Percentiles rank a stretch among this genome's conserved stretches.
Conservation (phyloP, 1,140 invertebrate species). For the Ceratoteleas bidentatus region DNA sequence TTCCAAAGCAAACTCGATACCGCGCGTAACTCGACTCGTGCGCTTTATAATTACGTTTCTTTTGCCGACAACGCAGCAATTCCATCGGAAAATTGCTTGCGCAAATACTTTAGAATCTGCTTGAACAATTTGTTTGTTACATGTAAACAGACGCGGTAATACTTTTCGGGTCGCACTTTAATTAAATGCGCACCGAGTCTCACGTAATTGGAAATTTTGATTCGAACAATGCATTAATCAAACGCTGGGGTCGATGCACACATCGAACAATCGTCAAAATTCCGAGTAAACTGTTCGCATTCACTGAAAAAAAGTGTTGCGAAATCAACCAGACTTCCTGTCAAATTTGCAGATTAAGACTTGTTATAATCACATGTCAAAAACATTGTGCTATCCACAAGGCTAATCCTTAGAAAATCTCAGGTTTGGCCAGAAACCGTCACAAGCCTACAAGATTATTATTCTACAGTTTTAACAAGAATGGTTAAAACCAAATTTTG, state of each 20-base stretch:
- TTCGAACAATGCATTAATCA: constrained; percentile 36
- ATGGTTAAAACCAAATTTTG: no score
- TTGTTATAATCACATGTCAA: no score
- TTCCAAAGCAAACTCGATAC: neutral
- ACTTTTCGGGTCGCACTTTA: constrained; percentile 7
- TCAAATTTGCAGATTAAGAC: no score
- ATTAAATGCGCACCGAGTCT: constrained; percentile 8
- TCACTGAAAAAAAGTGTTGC: no score
- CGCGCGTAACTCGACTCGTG: neutral
- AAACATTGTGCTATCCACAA: no score
- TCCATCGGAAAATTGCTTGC: constrained; percentile 16
- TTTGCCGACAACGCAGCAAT: constrained; percentile 6
- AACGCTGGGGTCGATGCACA: constrained; percentile 1
- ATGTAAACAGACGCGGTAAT: constrained; percentile 1
- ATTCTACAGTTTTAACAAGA: no score
- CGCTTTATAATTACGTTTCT: constrained; percentile 4
- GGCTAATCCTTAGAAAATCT: no score
- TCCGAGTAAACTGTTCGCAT: no score
- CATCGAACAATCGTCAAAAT: neutral
- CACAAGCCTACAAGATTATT: no score
- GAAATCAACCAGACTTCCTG: no score
- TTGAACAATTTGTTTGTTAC: constrained; percentile 30
- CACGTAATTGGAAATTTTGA: constrained; percentile 32
- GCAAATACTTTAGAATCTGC: constrained; percentile 13
- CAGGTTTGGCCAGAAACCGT: no score